phyloP scores from a whole-genome alignment of 2,113 vertebrate genomes.

The Gallinago media region DNA sequence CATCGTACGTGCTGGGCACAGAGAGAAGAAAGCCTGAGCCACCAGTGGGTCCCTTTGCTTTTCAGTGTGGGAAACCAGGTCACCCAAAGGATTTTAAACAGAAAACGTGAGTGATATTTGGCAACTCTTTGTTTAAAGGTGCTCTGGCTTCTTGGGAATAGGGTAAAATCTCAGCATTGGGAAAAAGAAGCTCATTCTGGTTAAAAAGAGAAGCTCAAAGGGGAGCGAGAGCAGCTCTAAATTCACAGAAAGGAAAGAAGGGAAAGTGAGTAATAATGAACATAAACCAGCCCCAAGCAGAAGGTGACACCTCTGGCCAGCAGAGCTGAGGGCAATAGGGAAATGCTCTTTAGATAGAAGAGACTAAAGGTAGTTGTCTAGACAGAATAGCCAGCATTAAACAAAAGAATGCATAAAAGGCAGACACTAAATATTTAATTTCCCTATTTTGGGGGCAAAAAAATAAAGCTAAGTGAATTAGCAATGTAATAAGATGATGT shows the following conservation, averaged over 20 bases:
- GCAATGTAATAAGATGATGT: neutral
- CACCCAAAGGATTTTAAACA: neutral
- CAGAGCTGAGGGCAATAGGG: neutral
- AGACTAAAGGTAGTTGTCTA: slow-evolving; percentile 24
- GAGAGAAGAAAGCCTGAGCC: too few species aligned
- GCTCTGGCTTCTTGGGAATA: neutral
- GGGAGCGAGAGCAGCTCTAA: neutral
- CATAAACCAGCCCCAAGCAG: neutral
- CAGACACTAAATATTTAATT: slow-evolving; percentile 54
- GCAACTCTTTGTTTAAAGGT: neutral
- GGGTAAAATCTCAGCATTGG: accelerated
- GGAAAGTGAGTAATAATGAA: neutral
- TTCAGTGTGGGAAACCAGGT: neutral
- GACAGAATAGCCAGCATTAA: slow-evolving; percentile 25
- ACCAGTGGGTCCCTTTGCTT: neutral
- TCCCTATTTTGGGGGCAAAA: neutral
- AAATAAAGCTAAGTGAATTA: neutral
- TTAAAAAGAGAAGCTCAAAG: neutral
- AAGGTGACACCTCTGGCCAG: neutral
- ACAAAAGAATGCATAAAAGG: neutral
- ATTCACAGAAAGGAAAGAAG: neutral
- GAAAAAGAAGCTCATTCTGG: neutral
- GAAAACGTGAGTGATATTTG: neutral
- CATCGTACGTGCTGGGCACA: accelerated
- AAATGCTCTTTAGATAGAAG: neutral